Percentiles rank a stretch among this genome's conserved stretches.
Evolutionary conservation across 2,113 vertebrate genomes (phyloP).

Genomic region (Sinocyclocheilus rhinocerous): DNA sequence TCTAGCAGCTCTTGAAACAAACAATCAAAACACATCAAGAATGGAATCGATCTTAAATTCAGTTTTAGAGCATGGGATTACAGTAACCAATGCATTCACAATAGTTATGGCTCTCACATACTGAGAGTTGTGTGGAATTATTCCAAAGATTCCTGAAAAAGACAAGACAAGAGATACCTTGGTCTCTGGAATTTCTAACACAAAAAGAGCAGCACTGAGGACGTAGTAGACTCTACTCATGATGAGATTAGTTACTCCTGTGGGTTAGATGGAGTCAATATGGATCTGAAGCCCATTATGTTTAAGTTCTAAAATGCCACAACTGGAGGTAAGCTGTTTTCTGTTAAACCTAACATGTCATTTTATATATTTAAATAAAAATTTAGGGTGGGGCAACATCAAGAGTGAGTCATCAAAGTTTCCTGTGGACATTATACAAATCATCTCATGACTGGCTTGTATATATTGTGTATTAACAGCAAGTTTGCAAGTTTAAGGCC

Average conservation of each 20-base stretch:
- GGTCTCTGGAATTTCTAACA: slow-evolving; percentile 75
- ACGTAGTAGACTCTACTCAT: slow-evolving; percentile 50
- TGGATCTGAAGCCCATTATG: background rate
- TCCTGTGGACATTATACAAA: background rate
- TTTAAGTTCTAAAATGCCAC: slow-evolving; percentile 14
- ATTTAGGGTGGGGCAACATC: background rate
- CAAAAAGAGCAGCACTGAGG: slow-evolving; percentile 39
- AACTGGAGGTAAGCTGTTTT: background rate
- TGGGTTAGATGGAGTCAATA: slow-evolving; percentile 28
- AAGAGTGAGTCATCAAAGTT: background rate
- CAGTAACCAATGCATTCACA: background rate
- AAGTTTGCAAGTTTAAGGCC: slow-evolving; percentile 7
- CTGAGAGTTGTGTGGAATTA: background rate
- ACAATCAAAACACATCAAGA: slow-evolving; percentile 2
- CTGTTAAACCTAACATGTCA: background rate
- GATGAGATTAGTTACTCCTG: slow-evolving; percentile 38
- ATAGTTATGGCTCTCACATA: background rate
- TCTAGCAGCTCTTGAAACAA: slow-evolving; percentile 68
- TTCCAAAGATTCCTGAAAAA: background rate
- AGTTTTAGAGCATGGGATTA: slow-evolving; percentile 38
- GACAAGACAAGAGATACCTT: slow-evolving; percentile 69
- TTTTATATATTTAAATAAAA: background rate
- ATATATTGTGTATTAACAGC: background rate
- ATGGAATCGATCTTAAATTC: background rate
- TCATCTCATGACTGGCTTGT: background rate